A percentile compares a stretch with the other conserved stretches of the same genome.
Evolutionary conservation across 2,113 vertebrate genomes (phyloP).

Genomic region (Chauna torquata): DNA sequence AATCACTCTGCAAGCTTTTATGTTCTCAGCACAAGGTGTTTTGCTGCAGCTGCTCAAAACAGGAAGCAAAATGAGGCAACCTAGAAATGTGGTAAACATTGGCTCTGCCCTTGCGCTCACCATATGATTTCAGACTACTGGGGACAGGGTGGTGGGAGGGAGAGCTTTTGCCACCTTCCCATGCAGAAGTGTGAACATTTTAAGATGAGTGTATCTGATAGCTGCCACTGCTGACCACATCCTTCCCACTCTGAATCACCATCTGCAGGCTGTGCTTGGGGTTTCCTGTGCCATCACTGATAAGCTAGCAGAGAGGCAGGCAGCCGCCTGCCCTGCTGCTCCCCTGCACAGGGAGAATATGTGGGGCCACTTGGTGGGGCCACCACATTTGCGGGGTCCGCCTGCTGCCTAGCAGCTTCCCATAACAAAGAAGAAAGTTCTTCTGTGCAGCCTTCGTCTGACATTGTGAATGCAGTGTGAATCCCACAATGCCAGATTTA

Average conservation of each 20-base stretch:
- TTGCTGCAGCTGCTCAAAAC: background rate
- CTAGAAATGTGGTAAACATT: background rate
- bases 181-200: background rate
- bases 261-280: background rate
- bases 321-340: background rate
- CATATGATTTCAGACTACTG: background rate
- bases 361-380: accelerated
- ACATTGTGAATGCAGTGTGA: background rate
- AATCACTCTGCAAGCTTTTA: background rate
- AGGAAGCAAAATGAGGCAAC: background rate
- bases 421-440: background rate
- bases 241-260: background rate
- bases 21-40: background rate
- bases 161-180: background rate
- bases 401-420: background rate
- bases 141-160: background rate
- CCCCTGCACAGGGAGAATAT: background rate
- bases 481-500: too few species aligned
- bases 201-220: background rate
- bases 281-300: background rate
- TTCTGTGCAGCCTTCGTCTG: background rate
- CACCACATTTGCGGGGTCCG: accelerated
- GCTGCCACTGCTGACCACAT: background rate
- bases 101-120: background rate
- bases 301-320: background rate